phyloP scores from a whole-genome alignment of 2,113 vertebrate genomes.

The Colistium nudipinnis region DNA sequence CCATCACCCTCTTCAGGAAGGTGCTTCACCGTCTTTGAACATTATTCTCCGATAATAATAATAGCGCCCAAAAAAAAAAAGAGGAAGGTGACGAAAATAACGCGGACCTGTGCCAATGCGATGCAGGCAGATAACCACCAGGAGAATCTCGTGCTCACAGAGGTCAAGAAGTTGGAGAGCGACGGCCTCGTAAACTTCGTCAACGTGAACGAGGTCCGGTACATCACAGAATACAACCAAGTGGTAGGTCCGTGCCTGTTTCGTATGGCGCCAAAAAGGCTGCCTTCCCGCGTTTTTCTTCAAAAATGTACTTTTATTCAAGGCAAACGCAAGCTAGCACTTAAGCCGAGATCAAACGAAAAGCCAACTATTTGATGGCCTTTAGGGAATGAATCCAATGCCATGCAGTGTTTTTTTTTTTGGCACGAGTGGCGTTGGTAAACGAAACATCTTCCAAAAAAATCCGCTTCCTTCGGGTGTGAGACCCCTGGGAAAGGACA shows the following conservation, averaged over 20 bases:
- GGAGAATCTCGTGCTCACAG: constrained; percentile 78
- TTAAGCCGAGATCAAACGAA: background rate
- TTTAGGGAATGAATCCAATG: no score
- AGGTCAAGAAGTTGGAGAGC: constrained; percentile 73
- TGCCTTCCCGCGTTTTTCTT: background rate
- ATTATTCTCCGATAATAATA: background rate
- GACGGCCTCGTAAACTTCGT: constrained; percentile 85
- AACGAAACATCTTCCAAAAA: no score
- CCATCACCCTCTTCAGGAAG: constrained; percentile 87
- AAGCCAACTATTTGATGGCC: no score
- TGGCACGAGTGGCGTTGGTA: no score
- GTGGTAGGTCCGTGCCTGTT: constrained; percentile 75
- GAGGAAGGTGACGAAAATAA: background rate
- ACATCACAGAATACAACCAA: constrained; percentile 91
- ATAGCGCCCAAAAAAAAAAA: no score
- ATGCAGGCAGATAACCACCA: constrained; percentile 87
- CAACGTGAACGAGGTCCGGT: constrained; percentile 83
- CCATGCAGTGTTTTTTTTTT: no score
- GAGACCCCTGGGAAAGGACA: background rate
- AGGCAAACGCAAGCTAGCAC: background rate
- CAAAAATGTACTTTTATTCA: background rate
- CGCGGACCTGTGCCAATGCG: constrained; percentile 26
- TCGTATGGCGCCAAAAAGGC: background rate
- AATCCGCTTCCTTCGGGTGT: background rate
- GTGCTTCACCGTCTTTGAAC: constrained; percentile 62